Evolutionary conservation across 2,797 vertebrate genomes (phyloP), one percentile per base, ranked within the genome.

Genomic region (Eutrigla gurnardus): DNA sequence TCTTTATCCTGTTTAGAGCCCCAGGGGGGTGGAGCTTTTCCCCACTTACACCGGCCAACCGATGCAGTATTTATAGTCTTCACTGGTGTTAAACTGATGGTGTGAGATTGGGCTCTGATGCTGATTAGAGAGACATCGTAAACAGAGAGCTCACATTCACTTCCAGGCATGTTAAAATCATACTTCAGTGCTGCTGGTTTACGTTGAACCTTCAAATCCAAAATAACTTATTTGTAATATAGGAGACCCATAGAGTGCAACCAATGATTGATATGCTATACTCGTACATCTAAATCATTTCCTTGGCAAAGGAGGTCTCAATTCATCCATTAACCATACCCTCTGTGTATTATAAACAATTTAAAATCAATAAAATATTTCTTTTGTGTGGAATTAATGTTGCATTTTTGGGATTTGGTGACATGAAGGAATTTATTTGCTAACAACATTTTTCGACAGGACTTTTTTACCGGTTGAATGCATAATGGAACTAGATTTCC

Each of bases 341-440:
- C 80, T 42, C 9, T 45, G 52, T 65, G 71, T 73, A 72, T 54
- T 69, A 36, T 37, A 52, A 83, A 82, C 39, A 64, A 52, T 71
- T 70, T 57, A 13, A 76, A 80, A 90, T 84, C 82, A 80, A 88
- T 85, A 54, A 39, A 75, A 67, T 47, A 50, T 64, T 84, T 85
- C 70, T 79, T 81, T 68, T 77, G 66, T 66, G 43, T 52, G 18
- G 46, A 58, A 32, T 43, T 60, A 61, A 78, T 35, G 32, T 42
- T 45, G 60, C 73, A 35, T 52, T 59, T 71, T 75, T 74, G 55
- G 63, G 63, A 33, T 78, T 70, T 3, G 5, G 70, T 60, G 58
- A 76, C 74, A 59, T 47, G 39, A 40, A 52, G 39, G 46, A 50
- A 86, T 81, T 65, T 73, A 88, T 86, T 81, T 54, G 75, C 42